Base-by-base conservation (phyloP, 2,797 vertebrate species). In the Spondyliosoma cantharus region DNA sequence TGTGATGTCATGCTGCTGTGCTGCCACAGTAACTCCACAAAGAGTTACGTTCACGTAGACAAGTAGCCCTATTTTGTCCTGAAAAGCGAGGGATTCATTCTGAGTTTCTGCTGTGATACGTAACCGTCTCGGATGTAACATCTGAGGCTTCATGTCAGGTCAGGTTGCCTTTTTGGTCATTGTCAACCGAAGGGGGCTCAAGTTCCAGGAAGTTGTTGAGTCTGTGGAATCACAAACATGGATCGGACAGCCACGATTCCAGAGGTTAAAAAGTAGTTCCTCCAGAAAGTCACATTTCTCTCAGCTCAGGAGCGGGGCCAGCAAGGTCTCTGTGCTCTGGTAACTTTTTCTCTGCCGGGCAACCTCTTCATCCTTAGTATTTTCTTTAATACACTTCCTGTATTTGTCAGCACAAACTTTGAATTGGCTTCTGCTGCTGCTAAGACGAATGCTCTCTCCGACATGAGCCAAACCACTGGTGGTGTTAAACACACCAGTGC, bases 1-100 rank as follows among this genome's bases (percentile, higher is more conserved):
- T 78, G 82, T 82, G 83, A 85, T 87, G 86, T 86, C 81, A 89
- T 65, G 70, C 72, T 83, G 73, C 80, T 83, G 73, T 66, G 69
- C 75, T 76, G 77, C 58, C 72, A 27, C 71, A 66, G 63, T 22
- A 87, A 50, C 73, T 52, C 57, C 56, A 78, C 54, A 74, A 82
- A 89, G 42, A 74, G 49, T 60, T 0, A 64, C 45, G 60, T 52
- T 50, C 59, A 76, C 56, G 50, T 46, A 43, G 62, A 50, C 19
- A 49, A 66, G 52, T 8, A 54, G 3, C 4, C 5, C 16, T 8
- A 42, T 37, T 37, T 37, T 37, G 50, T 67, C 56, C 42, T 24
- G 48, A 50, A 19, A 50, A 65, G 78, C 29, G 59, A 45, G 42
- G 32, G 32, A 37, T 9, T 37, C 7, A 9, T 37, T 37, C 7